Evolutionary conservation across 2,888 invertebrate genomes (phyloP).

Genomic region (Drosophila setosimentum): DNA sequence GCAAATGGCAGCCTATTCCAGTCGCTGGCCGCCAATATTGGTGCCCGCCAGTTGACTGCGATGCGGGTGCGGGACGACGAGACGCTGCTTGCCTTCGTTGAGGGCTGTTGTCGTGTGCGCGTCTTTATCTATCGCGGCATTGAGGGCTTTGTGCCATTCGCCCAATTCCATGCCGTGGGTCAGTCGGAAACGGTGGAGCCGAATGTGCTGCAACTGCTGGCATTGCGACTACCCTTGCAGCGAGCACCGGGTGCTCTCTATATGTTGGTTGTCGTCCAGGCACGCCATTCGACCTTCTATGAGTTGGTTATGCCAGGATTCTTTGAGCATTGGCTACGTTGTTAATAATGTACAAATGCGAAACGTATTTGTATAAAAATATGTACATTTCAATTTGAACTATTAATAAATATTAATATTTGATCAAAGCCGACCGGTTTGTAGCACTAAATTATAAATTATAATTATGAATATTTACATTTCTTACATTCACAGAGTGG

Average conservation of each 20-base stretch:
- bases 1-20: slow-evolving; percentile 86
- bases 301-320: slow-evolving; percentile 72
- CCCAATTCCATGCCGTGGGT: slow-evolving; percentile 55
- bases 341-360: slow-evolving; percentile 15
- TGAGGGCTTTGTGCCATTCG: slow-evolving; percentile 83
- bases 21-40: slow-evolving; percentile 85
- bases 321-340: slow-evolving; percentile 64
- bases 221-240: slow-evolving; percentile 47
- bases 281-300: slow-evolving; percentile 71
- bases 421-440: neutral
- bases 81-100: slow-evolving; percentile 86
- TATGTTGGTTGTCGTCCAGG: slow-evolving; percentile 61
- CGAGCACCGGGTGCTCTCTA: slow-evolving; percentile 48
- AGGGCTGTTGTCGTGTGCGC: slow-evolving; percentile 77
- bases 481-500: neutral
- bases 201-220: slow-evolving; percentile 60
- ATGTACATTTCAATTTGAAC: neutral
- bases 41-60: slow-evolving; percentile 85
- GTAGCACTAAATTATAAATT: neutral
- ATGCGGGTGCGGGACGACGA: slow-evolving; percentile 84
- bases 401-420: slow-evolving; percentile 4
- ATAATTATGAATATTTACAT: neutral
- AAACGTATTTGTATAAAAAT: neutral
- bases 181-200: neutral
- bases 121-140: slow-evolving; percentile 83